These are phyloP conservation scores for Gasterosteus nipponicus DNA, from an alignment of 2,113 vertebrate species.

Conservation along the genomic window DNA sequence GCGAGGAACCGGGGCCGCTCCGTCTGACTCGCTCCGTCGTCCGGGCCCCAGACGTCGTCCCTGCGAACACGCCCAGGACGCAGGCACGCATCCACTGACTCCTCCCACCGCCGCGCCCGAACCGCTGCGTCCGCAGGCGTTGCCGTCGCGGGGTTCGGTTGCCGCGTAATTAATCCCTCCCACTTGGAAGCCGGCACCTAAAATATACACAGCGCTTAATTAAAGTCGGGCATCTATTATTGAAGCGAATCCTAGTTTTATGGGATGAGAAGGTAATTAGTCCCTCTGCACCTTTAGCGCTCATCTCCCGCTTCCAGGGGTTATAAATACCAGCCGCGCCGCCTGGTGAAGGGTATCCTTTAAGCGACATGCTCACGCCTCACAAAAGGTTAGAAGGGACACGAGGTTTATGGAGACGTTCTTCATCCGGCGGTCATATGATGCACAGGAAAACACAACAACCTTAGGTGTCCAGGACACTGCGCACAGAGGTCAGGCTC, in stretches of 20 bases:
- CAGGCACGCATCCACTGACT: slow-evolving; percentile 3
- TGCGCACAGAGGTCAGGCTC: slow-evolving; percentile 58
- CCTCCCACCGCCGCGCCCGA: not conserved
- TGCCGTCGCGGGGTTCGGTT: slow-evolving; percentile 52
- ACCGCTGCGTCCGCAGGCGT: slow-evolving; percentile 51
- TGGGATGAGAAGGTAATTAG: slow-evolving; percentile 80
- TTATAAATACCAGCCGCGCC: slow-evolving; percentile 72
- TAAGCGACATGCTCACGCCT: slow-evolving; percentile 57
- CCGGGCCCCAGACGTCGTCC: no score
- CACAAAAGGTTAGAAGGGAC: slow-evolving; percentile 65
- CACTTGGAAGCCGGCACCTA: slow-evolving; percentile 73
- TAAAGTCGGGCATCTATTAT: slow-evolving; percentile 79
- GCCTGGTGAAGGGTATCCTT: slow-evolving; percentile 69
- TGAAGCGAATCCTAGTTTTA: slow-evolving; percentile 76
- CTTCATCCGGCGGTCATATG: slow-evolving; percentile 39
- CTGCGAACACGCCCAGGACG: no score
- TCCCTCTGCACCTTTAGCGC: slow-evolving; percentile 72
- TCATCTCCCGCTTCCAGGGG: slow-evolving; percentile 62
- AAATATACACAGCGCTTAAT: slow-evolving; percentile 82
- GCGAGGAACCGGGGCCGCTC: slow-evolving; percentile 29
- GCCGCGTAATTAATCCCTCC: slow-evolving; percentile 68
- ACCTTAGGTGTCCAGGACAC: slow-evolving; percentile 27
- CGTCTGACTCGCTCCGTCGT: slow-evolving; percentile 16
- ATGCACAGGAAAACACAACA: slow-evolving; percentile 45
- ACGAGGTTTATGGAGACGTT: slow-evolving; percentile 26